These are phyloP conservation scores for Corvus cornix DNA, from an alignment of 2,113 vertebrate species.

Conservation along the genomic window DNA sequence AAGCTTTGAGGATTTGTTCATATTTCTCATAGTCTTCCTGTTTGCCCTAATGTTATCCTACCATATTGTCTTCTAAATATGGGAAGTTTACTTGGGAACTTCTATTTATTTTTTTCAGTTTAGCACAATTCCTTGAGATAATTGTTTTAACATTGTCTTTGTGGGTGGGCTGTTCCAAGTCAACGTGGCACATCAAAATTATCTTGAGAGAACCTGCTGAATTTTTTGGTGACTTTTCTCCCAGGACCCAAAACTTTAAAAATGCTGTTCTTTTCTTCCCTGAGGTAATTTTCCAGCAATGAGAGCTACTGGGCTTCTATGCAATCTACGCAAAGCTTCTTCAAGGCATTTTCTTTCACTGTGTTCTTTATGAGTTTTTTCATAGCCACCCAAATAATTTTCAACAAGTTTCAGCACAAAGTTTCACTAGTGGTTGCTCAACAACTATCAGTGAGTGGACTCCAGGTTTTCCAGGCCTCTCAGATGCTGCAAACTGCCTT, in stretches of 20 bases:
- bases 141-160: constrained; percentile 16
- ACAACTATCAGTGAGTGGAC: neutral
- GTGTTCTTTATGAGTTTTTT: neutral
- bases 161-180: neutral
- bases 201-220: neutral
- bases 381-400: neutral
- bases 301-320: neutral
- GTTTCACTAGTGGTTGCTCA: neutral
- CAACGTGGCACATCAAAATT: neutral
- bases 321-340: neutral
- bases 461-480: neutral
- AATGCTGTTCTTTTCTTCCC: neutral
- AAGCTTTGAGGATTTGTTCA: neutral
- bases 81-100: neutral
- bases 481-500: neutral
- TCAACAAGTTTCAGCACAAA: neutral
- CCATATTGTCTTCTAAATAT: neutral
- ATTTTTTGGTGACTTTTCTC: neutral
- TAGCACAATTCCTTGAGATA: neutral
- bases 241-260: neutral
- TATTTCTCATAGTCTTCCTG: neutral
- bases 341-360: neutral
- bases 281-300: neutral
- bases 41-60: neutral
- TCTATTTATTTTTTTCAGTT: neutral